Base-by-base conservation (phyloP, 1,140 invertebrate species). In the Ips nitidus region DNA sequence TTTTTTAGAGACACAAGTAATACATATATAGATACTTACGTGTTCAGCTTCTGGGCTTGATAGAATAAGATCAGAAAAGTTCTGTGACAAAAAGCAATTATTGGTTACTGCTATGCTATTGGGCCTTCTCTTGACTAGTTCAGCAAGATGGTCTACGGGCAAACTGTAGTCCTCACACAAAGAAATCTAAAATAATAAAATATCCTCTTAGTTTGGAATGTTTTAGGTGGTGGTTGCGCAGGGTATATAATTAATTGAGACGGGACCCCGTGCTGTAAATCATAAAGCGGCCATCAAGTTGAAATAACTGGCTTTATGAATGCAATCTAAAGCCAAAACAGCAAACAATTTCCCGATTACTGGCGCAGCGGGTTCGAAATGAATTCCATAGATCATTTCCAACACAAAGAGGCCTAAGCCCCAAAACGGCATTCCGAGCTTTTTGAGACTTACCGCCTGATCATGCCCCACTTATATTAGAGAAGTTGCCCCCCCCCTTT, bases 131-230 rank as follows among this genome's bases (percentile, higher is more conserved):
- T 87, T 86, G 70, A 84, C 87, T 72, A 92, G 87, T 80, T 91
- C 90, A 69, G 85, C 87, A 70, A 92, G 87, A 80, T 91, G 90
- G 78, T 92, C 90, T 70, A 91, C 88, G 38, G 90, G 90, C 59
- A 91, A 82, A 83, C 89, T 91, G 81, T 92, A 92, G 77, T 91
- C 90, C 75, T 91, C 90, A 80, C 90, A 91, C 69, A 92, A 83
- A 55, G 89, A 87, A 70, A 91, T 86, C 90, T 91, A 84, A 3
- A 89, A 88, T 66, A 78, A 75, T 22, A 22, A 22, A 22, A 22
- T 22, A 22, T 22, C 22, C 22, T 47, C 39, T 50, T 50, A 7
- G 47, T 22, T 50, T 1, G 2, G 2, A 50, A 8, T 50, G 22
- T 5, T 22, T 22, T 22, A 22, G 22, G 22, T 22, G 22, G 22